phyloP scores from a whole-genome alignment of 2,797 vertebrate genomes.

The Peromyscus attwateri region DNA sequence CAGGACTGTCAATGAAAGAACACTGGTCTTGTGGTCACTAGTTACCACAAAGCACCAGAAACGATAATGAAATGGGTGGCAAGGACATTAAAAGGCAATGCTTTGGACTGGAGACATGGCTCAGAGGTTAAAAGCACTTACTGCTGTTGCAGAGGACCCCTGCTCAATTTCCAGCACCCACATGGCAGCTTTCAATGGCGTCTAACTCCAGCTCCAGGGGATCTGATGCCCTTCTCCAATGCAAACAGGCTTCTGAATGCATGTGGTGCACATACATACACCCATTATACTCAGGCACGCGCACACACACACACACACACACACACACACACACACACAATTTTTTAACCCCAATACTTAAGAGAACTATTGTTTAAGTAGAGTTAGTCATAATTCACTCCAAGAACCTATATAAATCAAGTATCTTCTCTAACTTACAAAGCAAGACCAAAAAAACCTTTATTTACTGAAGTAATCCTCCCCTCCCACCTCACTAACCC shows the following conservation, averaged over 20 bases:
- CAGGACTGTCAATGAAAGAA: background rate
- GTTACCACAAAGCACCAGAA: background rate
- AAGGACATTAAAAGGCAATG: background rate
- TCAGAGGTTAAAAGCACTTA: background rate
- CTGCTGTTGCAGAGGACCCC: background rate
- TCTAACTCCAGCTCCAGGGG: background rate
- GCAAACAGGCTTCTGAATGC: background rate
- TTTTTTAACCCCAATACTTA: background rate
- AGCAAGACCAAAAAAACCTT: constrained; percentile 18
- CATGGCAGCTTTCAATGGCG: background rate
- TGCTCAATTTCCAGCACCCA: background rate
- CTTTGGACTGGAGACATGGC: background rate
- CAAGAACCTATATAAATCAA: constrained; percentile 34
- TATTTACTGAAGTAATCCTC: background rate
- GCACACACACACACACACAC: background rate
- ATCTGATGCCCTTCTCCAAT: background rate
- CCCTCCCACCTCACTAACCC: background rate
- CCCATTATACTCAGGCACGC: background rate
- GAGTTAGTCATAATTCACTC: background rate
- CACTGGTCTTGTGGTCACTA: background rate
- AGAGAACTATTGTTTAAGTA: background rate
- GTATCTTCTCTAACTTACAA: constrained; percentile 29
- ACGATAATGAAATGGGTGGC: background rate
- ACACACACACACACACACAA: background rate
- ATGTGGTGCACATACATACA: too few species aligned